These are phyloP conservation scores for Taphrorychus bicolor DNA, from an alignment of 2,888 invertebrate genomes.

Conservation along the genomic window DNA sequence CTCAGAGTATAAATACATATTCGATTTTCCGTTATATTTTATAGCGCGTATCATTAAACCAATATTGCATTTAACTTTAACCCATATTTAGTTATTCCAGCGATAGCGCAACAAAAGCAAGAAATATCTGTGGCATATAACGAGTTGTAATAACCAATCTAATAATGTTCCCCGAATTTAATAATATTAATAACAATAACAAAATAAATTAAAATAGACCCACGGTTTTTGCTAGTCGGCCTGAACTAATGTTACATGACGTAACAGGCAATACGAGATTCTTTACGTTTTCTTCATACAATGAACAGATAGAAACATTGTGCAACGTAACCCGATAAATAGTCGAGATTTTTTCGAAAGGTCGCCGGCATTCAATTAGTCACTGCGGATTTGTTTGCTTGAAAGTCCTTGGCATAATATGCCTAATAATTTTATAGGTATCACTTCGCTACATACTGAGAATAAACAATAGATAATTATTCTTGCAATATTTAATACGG, in stretches of 20 bases:
- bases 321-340: conserved; percentile 37
- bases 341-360: conserved; percentile 40
- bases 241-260: conserved; percentile 1
- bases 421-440: conserved; percentile 38
- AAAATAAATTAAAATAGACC: neutral
- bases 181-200: conserved; percentile 4
- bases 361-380: conserved; percentile 43
- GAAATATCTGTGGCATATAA: neutral
- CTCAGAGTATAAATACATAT: neutral
- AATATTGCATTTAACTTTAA: neutral
- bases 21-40: neutral
- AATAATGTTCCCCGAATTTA: neutral
- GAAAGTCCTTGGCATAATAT: conserved; percentile 43
- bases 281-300: conserved; percentile 36
- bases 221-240: neutral
- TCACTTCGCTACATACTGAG: conserved; percentile 28
- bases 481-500: conserved; percentile 16
- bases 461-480: conserved; percentile 37
- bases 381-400: conserved; percentile 36
- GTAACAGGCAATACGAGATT: conserved; percentile 28
- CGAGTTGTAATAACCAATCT: neutral
- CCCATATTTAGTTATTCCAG: neutral
- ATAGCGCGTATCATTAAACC: neutral
- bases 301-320: conserved; percentile 32
- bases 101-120: neutral